Percentiles rank a stretch among this genome's conserved stretches.
Evolutionary conservation across 2,888 invertebrate genomes (phyloP).

Genomic region (Tetragonula carbonaria): DNA sequence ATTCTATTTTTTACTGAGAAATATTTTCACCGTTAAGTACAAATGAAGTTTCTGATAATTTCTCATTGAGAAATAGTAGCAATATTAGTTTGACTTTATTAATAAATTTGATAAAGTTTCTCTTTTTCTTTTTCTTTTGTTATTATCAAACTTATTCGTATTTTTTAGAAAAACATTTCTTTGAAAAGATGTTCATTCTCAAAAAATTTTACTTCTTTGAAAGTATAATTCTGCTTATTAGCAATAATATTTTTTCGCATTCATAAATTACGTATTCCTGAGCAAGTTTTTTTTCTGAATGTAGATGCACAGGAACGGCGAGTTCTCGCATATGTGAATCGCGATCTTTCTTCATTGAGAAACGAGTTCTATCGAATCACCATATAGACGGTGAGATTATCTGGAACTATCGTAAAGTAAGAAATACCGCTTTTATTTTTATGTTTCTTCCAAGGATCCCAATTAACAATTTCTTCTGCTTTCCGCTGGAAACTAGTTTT

Average conservation of each 20-base stretch:
- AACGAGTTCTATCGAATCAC: slow-evolving; percentile 38
- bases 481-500: slow-evolving; percentile 45
- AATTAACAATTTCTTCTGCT: slow-evolving; percentile 57
- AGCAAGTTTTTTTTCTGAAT: background rate
- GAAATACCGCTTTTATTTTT: slow-evolving; percentile 36
- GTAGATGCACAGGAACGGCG: slow-evolving; percentile 13
- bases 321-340: background rate
- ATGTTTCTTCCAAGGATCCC: slow-evolving; percentile 44
- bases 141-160: background rate
- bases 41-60: background rate
- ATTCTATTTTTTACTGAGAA: background rate
- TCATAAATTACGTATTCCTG: background rate
- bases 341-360: slow-evolving; percentile 11
- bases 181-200: background rate
- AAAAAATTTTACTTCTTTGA: background rate
- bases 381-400: slow-evolving; percentile 31
- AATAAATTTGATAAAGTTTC: background rate
- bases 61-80: background rate
- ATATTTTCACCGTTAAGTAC: background rate
- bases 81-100: background rate
- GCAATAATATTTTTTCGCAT: background rate
- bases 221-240: background rate
- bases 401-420: slow-evolving; percentile 38
- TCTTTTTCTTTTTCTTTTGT: background rate
- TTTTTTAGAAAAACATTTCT: background rate